Percentiles rank a stretch among this genome's conserved stretches.
Conservation (phyloP, 2,888 invertebrate species). For the Pandemis cinnamomeana region DNA sequence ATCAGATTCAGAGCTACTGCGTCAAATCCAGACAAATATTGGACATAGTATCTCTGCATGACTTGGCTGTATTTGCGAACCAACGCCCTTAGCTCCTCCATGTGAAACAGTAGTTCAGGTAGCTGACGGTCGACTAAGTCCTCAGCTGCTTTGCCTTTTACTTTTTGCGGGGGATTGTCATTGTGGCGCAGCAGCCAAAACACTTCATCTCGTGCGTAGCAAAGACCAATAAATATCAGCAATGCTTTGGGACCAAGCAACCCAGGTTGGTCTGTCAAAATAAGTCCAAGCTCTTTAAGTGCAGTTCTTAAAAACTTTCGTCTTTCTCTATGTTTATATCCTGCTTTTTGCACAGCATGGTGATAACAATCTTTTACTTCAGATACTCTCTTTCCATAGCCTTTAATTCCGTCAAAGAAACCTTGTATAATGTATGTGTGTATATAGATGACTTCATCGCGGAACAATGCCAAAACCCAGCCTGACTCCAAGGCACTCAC, state of each 20-base stretch:
- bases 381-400: slow-evolving; percentile 94
- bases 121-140: slow-evolving; percentile 97
- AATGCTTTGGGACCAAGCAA: slow-evolving; percentile 98
- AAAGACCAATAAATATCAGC: slow-evolving; percentile 97
- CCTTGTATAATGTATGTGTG: slow-evolving; percentile 94
- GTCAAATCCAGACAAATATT: slow-evolving; percentile 98
- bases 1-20: slow-evolving; percentile 95
- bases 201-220: slow-evolving; percentile 98
- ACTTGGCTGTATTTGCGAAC: slow-evolving; percentile 98
- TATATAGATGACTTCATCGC: slow-evolving; percentile 98
- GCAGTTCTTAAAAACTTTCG: slow-evolving; percentile 98
- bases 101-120: slow-evolving; percentile 98
- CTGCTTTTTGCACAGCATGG: slow-evolving; percentile 95
- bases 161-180: slow-evolving; percentile 96
- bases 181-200: slow-evolving; percentile 98
- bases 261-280: slow-evolving; percentile 99
- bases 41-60: slow-evolving; percentile 98
- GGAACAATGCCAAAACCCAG: slow-evolving; percentile 96
- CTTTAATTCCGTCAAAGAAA: slow-evolving; percentile 98
- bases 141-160: slow-evolving; percentile 94
- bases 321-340: slow-evolving; percentile 96
- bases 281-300: slow-evolving; percentile 96
- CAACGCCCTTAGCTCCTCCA: slow-evolving; percentile 97
- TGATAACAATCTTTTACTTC: slow-evolving; percentile 98
- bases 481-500: slow-evolving; percentile 95